Conservation (phyloP, 2,797 vertebrate species). For the Acestrorhynchus altus region DNA sequence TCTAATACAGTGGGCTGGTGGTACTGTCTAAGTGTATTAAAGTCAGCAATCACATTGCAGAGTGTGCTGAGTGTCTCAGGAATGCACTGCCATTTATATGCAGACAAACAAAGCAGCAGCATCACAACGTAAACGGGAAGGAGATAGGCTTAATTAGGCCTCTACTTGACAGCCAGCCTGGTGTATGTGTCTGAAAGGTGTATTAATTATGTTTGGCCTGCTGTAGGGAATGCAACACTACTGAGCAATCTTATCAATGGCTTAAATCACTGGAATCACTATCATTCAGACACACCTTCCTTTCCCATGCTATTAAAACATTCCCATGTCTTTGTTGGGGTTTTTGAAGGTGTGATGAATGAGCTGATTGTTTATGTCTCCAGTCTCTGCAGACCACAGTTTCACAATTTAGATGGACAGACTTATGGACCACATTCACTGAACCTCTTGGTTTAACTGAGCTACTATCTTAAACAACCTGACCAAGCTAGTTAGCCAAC, state of each 20-base stretch:
- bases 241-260: conserved; percentile 1
- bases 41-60: background rate
- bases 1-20: background rate
- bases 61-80: background rate
- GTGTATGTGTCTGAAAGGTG: background rate
- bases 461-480: no score
- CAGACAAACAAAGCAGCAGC: background rate
- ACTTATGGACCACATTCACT: background rate
- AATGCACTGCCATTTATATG: background rate
- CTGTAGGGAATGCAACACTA: background rate
- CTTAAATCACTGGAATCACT: background rate
- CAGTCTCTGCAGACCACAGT: background rate
- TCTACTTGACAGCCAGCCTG: background rate
- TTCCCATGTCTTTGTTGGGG: background rate
- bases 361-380: background rate
- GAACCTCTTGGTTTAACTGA: no score
- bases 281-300: background rate
- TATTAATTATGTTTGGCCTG: background rate
- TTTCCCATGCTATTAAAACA: background rate
- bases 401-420: background rate
- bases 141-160: background rate
- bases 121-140: background rate
- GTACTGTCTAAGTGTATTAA: background rate
- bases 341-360: background rate
- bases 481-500: no score